Evolutionary conservation across 2,113 vertebrate species (phyloP).

Genomic region (Gymnorhina tibicen): DNA sequence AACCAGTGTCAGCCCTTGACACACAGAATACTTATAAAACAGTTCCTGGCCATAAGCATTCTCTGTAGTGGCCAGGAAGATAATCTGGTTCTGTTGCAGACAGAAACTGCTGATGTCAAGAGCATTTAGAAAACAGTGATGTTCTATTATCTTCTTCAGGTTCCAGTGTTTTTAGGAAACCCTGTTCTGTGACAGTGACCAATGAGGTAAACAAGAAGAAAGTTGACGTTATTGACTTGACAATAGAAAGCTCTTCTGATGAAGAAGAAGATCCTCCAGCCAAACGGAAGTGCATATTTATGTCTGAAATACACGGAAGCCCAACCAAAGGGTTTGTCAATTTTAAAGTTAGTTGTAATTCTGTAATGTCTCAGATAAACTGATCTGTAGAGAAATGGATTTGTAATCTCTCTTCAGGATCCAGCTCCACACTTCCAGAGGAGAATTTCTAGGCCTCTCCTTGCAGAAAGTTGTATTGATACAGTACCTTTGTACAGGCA

Average conservation of each 20-base stretch:
- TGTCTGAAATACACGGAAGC: not conserved
- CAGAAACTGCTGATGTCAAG: not conserved
- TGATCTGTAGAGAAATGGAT: not conserved
- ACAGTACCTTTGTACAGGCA: not conserved
- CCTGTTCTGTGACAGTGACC: not conserved
- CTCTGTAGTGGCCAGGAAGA: not conserved
- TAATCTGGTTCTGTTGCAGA: not conserved
- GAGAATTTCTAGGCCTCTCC: not conserved
- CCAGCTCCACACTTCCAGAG: not conserved
- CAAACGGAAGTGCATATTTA: not conserved
- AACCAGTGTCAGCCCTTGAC: not conserved
- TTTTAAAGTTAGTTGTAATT: not conserved
- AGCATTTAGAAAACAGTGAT: not conserved
- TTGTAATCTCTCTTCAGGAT: not conserved
- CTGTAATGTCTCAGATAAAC: not conserved
- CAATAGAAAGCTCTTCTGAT: not conserved
- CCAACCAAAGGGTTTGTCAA: not conserved
- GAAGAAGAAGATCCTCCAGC: not conserved
- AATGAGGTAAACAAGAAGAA: not conserved
- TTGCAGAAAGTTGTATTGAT: not conserved
- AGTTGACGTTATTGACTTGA: not conserved
- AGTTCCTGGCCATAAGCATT: not conserved
- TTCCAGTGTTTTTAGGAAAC: slow-evolving; percentile 48
- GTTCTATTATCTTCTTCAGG: slow-evolving; percentile 44
- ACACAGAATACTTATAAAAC: not conserved